phyloP scores from a whole-genome alignment of 2,888 invertebrate genomes.

The Athalia rosae region DNA sequence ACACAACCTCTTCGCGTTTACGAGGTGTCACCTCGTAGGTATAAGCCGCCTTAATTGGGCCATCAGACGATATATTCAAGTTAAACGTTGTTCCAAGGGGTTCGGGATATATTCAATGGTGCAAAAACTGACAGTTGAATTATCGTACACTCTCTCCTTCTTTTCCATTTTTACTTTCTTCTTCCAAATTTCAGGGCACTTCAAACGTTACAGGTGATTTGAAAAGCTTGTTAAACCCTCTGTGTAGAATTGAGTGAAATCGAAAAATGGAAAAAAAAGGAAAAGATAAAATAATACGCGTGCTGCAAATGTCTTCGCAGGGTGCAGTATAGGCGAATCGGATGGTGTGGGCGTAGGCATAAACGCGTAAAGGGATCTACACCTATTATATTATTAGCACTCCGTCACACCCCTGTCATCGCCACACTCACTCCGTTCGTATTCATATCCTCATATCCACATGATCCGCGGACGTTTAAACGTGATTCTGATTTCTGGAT shows the following conservation, averaged over 20 bases:
- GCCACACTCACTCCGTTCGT: conserved; percentile 55
- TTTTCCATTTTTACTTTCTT: not conserved
- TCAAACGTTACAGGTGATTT: no score
- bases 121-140: not conserved
- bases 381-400: conserved; percentile 67
- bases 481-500: conserved; percentile 41
- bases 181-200: not conserved
- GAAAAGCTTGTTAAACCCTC: not conserved
- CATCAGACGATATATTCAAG: not conserved
- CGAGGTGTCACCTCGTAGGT: not conserved
- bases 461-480: conserved; percentile 12
- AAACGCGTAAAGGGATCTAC: conserved; percentile 34
- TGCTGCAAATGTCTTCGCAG: not conserved
- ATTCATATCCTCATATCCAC: conserved; percentile 39
- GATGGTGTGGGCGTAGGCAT: not conserved
- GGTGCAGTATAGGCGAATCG: not conserved
- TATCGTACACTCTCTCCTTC: not conserved
- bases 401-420: conserved; percentile 65
- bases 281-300: not conserved
- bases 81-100: not conserved
- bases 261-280: not conserved
- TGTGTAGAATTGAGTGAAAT: not conserved
- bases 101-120: not conserved
- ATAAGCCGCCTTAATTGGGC: not conserved
- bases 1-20: not conserved